A percentile compares a stretch with the other conserved stretches of the same genome.
phyloP scores from a whole-genome alignment of 92 coral and sea anemone species.

The Pocillopora grandis region DNA sequence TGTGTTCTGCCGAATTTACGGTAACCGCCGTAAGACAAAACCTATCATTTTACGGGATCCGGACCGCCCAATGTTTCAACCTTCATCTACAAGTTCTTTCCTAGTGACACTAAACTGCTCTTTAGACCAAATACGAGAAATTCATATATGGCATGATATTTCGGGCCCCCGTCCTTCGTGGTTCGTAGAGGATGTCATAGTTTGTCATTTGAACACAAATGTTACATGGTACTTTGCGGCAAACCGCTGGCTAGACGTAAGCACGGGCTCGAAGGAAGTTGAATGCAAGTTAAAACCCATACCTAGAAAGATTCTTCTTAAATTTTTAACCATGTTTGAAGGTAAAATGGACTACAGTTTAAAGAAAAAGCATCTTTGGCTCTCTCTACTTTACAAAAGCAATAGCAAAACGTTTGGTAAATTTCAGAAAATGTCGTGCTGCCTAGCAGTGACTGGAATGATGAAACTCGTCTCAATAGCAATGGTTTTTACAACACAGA shows the following conservation, averaged over 20 bases:
- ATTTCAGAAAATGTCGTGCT: slow-evolving; percentile 49
- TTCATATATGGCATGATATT: slow-evolving; percentile 77
- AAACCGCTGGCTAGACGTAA: slow-evolving; percentile 76
- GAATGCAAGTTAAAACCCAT: slow-evolving; percentile 59
- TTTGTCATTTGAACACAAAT: slow-evolving; percentile 69
- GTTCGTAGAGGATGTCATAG: slow-evolving; percentile 65
- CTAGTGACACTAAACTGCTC: slow-evolving; percentile 61
- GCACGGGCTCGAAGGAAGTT: slow-evolving; percentile 53
- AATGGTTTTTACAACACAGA: slow-evolving; percentile 28
- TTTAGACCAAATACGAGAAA: slow-evolving; percentile 55
- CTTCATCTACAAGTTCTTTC: slow-evolving; percentile 59
- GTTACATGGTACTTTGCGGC: slow-evolving; percentile 69
- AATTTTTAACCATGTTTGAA: slow-evolving; percentile 52
- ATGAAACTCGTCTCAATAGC: slow-evolving; percentile 39
- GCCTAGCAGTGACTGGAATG: slow-evolving; percentile 41
- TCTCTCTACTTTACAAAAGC: slow-evolving; percentile 48
- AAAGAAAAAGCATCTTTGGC: slow-evolving; percentile 59
- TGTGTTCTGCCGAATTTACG: slow-evolving; percentile 70
- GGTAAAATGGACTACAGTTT: slow-evolving; percentile 45
- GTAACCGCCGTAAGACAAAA: slow-evolving; percentile 63
- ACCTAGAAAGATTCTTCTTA: slow-evolving; percentile 41
- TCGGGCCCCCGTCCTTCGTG: slow-evolving; percentile 74
- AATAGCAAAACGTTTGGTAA: slow-evolving; percentile 46
- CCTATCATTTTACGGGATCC: slow-evolving; percentile 79
- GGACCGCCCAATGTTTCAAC: slow-evolving; percentile 62